Percentiles rank a stretch among this genome's conserved stretches.
These are phyloP conservation scores for Altica lythri DNA, from an alignment of 2,888 invertebrate genomes.

Conservation along the genomic window DNA sequence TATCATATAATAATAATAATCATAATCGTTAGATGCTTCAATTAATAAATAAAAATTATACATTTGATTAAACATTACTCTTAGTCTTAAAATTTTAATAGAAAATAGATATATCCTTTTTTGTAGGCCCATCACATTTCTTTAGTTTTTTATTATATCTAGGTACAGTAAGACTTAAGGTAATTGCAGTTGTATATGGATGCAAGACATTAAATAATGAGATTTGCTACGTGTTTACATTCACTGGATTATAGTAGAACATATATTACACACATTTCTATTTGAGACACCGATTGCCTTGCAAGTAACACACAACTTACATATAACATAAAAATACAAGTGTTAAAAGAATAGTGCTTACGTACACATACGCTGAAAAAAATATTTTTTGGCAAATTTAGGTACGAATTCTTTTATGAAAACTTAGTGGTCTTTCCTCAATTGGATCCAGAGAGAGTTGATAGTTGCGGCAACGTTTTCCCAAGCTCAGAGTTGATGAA, in stretches of 20 bases:
- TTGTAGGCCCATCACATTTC: slow-evolving; percentile 2
- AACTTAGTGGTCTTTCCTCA: slow-evolving; percentile 28
- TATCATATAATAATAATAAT: too few relatives aligned
- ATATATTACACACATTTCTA: neutral
- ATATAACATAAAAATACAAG: slow-evolving; percentile 1
- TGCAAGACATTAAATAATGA: slow-evolving; percentile 4
- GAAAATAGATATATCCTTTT: too few relatives aligned
- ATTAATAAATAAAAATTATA: too few relatives aligned
- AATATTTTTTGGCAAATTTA: slow-evolving; percentile 9
- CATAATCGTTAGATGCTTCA: too few relatives aligned
- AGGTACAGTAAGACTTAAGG: slow-evolving; percentile 6
- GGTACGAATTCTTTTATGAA: slow-evolving; percentile 20
- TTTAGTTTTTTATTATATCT: neutral
- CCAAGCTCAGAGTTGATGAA: slow-evolving; percentile 65
- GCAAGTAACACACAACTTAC: slow-evolving; percentile 10
- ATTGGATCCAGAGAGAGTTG: slow-evolving; percentile 37
- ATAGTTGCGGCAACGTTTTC: slow-evolving; percentile 31
- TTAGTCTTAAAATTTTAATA: too few relatives aligned
- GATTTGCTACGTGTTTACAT: neutral
- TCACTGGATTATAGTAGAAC: neutral
- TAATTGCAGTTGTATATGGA: slow-evolving; percentile 2
- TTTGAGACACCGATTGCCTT: neutral
- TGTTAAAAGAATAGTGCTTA: slow-evolving; percentile 9
- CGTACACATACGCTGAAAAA: too few relatives aligned
- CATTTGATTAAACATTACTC: too few relatives aligned